Percentiles rank a stretch among this genome's conserved stretches.
phyloP scores from a whole-genome alignment of 1,140 invertebrate genomes.

The Limonius californicus region DNA sequence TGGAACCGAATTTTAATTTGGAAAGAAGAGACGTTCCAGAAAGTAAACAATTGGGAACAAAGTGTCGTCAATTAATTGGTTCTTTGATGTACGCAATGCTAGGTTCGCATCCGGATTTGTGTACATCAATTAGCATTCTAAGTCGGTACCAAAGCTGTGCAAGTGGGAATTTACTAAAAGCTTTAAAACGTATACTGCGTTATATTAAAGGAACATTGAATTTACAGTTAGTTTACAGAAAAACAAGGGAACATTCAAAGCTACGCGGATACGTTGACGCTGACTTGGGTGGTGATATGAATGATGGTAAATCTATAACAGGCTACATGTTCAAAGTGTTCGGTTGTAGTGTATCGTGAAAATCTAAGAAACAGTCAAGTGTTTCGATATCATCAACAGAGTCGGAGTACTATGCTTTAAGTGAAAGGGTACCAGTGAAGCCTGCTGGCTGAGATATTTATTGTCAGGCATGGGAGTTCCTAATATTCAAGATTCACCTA shows the following conservation, averaged over 20 bases:
- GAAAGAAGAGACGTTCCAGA: neutral
- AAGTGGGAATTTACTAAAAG: neutral
- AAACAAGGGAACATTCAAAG: neutral
- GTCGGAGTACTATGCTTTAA: too few species aligned
- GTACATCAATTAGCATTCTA: conserved; percentile 12
- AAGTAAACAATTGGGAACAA: conserved; percentile 22
- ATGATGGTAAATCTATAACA: too few species aligned
- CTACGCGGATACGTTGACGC: neutral
- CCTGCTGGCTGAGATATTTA: too few species aligned
- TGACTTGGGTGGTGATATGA: too few species aligned
- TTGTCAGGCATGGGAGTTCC: too few species aligned
- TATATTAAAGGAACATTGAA: neutral
- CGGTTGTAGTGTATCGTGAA: too few species aligned
- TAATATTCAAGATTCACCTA: too few species aligned
- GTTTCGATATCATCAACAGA: too few species aligned
- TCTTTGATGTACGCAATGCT: conserved; percentile 27
- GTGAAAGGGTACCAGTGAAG: too few species aligned
- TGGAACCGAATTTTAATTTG: conserved; percentile 20
- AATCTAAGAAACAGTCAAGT: too few species aligned
- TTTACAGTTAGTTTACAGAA: neutral
- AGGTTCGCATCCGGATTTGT: conserved; percentile 24
- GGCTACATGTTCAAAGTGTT: too few species aligned
- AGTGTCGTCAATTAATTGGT: conserved; percentile 23
- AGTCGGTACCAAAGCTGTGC: conserved; percentile 19
- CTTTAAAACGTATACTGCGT: neutral